A percentile compares a stretch with the other conserved stretches of the same genome.
These are phyloP conservation scores for Drymonia ruficornis DNA, from an alignment of 2,888 invertebrate species.

Conservation along the genomic window DNA sequence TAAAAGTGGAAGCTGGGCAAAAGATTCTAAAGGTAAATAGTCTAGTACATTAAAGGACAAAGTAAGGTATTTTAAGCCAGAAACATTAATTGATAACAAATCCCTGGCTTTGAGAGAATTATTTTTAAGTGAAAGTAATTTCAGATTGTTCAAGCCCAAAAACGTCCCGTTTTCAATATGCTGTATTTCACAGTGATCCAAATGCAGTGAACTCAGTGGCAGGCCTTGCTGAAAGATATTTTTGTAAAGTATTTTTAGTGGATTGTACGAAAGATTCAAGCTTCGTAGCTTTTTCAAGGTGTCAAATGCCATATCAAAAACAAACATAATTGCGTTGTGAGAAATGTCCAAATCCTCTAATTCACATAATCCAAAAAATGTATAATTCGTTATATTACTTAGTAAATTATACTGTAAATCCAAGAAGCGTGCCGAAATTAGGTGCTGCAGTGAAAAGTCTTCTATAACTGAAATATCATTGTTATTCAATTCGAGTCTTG, in stretches of 20 bases:
- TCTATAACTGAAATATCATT: conserved; percentile 93
- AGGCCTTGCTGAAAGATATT: conserved; percentile 91
- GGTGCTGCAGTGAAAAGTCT: conserved; percentile 90
- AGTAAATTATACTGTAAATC: conserved; percentile 91
- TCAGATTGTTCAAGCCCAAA: conserved; percentile 89
- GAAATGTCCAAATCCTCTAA: conserved; percentile 92
- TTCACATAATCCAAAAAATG: conserved; percentile 90
- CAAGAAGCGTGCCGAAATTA: conserved; percentile 90
- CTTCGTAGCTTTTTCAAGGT: conserved; percentile 90
- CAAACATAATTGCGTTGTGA: conserved; percentile 87
- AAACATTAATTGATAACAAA: conserved; percentile 89
- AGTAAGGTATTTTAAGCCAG: conserved; percentile 89
- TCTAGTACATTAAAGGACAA: conserved; percentile 92
- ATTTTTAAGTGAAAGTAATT: conserved; percentile 90
- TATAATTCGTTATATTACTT: conserved; percentile 87
- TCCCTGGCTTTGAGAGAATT: conserved; percentile 89
- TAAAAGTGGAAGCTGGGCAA: conserved; percentile 91
- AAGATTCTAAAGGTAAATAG: conserved; percentile 87
- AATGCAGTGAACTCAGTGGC: conserved; percentile 88
- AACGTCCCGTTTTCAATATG: conserved; percentile 91
- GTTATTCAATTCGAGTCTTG: conserved; percentile 90
- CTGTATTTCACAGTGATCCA: conserved; percentile 90
- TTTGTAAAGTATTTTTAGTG: conserved; percentile 88
- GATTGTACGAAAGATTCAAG: conserved; percentile 92
- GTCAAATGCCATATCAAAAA: conserved; percentile 90